Conservation (phyloP, 2,888 invertebrate species). For the Archips xylosteana region DNA sequence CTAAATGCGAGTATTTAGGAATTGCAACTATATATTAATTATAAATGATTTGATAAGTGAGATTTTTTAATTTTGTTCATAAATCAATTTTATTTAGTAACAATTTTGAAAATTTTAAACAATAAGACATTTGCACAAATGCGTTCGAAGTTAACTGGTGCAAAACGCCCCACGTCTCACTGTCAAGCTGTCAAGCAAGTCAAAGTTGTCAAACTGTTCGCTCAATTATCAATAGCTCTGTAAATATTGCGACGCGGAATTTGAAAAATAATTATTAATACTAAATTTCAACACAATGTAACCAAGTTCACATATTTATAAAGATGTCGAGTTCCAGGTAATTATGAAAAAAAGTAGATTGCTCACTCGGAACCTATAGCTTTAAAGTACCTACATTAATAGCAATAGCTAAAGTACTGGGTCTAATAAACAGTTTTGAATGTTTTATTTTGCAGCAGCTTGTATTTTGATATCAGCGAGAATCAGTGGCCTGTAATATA, state of each 20-base stretch:
- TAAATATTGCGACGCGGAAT: slow-evolving; percentile 16
- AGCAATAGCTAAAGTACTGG: not conserved
- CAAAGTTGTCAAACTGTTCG: slow-evolving; percentile 24
- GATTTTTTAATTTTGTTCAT: too few species aligned
- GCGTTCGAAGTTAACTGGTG: not conserved
- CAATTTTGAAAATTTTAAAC: not conserved
- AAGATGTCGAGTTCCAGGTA: slow-evolving; percentile 3
- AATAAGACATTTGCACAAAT: too few species aligned
- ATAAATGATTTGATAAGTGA: too few species aligned
- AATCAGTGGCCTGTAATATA: slow-evolving; percentile 93
- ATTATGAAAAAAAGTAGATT: not conserved
- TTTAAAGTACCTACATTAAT: not conserved
- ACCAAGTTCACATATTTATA: not conserved
- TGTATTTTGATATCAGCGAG: slow-evolving; percentile 83
- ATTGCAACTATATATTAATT: too few species aligned
- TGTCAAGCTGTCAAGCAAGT: slow-evolving; percentile 6
- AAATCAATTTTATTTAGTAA: too few species aligned
- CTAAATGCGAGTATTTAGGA: too few species aligned
- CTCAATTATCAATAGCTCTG: slow-evolving; percentile 23
- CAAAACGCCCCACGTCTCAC: not conserved
- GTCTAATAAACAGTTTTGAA: not conserved
- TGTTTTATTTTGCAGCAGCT: slow-evolving; percentile 54
- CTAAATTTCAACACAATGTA: slow-evolving; percentile 16
- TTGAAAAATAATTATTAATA: slow-evolving; percentile 5
- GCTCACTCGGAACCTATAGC: too few species aligned